A percentile compares a stretch with the other conserved stretches of the same genome.
Evolutionary conservation across 2,113 vertebrate species (phyloP).

Genomic region (Garra rufa): DNA sequence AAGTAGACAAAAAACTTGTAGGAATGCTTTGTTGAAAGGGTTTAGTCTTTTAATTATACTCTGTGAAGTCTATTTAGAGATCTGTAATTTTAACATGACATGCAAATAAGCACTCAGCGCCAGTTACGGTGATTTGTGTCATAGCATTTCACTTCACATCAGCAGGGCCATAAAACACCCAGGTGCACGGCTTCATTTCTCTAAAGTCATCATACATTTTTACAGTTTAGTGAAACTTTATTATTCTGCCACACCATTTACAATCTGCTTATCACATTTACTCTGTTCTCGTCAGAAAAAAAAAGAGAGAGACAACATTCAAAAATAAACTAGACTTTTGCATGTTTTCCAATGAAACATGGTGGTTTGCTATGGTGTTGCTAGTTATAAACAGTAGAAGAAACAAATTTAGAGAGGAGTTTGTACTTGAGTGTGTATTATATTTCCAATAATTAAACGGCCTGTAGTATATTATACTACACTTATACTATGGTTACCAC

Average conservation of each 20-base stretch:
- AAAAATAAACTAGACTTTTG: background rate
- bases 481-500: too few species aligned
- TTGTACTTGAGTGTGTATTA: too few species aligned
- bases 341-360: too few species aligned
- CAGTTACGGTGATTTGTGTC: background rate
- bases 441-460: too few species aligned
- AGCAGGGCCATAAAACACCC: background rate
- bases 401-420: too few species aligned
- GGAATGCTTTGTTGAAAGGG: background rate
- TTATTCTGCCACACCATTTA: background rate
- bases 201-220: background rate
- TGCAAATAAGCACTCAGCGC: background rate
- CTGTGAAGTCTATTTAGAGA: background rate
- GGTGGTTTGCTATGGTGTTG: too few species aligned
- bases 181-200: background rate
- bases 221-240: background rate
- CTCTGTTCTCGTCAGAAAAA: background rate
- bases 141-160: background rate
- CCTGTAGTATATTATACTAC: too few species aligned
- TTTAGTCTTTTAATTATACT: background rate
- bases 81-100: background rate
- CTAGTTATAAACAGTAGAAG: too few species aligned
- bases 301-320: background rate
- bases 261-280: background rate
- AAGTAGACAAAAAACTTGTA: too few species aligned